phyloP scores from a whole-genome alignment of 2,888 invertebrate genomes.

The Gibbula magus region DNA sequence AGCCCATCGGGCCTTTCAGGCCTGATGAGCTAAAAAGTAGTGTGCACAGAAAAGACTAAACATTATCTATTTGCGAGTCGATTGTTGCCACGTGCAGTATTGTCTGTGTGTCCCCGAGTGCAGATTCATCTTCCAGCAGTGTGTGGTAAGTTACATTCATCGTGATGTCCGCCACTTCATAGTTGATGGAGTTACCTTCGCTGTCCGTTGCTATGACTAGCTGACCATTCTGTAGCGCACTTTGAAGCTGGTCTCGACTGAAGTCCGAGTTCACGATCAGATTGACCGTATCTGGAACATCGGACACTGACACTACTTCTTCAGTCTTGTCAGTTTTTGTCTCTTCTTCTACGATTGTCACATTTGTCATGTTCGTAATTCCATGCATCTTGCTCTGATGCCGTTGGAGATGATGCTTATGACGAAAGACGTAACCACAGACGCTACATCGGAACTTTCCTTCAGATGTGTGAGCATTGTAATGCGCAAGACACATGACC shows the following conservation, averaged over 20 bases:
- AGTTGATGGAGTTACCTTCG: conserved; percentile 57
- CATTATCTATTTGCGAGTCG: neutral
- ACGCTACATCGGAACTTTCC: conserved; percentile 65
- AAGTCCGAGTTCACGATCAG: conserved; percentile 46
- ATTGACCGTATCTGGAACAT: conserved; percentile 42
- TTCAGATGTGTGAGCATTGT: conserved; percentile 61
- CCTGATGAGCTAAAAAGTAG: no score
- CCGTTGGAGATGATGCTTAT: conserved; percentile 71
- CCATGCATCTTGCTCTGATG: conserved; percentile 67
- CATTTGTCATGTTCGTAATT: conserved; percentile 31
- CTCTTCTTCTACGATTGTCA: neutral
- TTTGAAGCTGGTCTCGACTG: conserved; percentile 47
- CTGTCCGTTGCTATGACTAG: conserved; percentile 60
- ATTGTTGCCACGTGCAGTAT: neutral
- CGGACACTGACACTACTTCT: neutral
- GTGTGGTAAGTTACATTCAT: conserved; percentile 57
- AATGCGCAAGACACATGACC: conserved; percentile 67
- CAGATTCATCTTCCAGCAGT: conserved; percentile 40
- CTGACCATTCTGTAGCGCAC: conserved; percentile 53
- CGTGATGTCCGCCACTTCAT: conserved; percentile 60
- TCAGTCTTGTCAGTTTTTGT: conserved; percentile 15
- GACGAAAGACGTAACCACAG: conserved; percentile 69
- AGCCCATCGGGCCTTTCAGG: no score
- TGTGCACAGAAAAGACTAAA: no score
- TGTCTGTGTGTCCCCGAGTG: neutral